Conservation (phyloP, 2,113 vertebrate genomes). For the Mobula birostris region DNA sequence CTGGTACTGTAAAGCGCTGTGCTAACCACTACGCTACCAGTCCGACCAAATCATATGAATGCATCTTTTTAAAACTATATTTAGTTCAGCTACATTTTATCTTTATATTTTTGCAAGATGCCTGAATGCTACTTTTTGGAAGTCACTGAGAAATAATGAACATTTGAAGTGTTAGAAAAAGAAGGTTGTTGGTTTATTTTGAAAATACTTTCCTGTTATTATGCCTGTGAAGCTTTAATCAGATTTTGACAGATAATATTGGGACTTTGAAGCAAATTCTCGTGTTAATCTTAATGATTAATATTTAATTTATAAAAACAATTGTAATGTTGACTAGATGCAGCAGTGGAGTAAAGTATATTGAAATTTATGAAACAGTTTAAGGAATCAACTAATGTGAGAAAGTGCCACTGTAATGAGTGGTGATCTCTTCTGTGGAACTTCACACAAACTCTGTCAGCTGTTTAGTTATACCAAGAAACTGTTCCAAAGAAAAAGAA, state of each 20-base stretch:
- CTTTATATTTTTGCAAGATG: background rate
- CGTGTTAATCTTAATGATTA: background rate
- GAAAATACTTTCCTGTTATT: background rate
- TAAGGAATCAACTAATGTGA: background rate
- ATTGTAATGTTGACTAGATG: background rate
- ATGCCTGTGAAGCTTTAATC: background rate
- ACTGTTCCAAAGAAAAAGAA: background rate
- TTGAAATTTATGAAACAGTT: background rate
- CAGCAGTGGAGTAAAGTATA: background rate
- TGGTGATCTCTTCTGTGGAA: background rate
- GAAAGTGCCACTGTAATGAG: background rate
- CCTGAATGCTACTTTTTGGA: background rate
- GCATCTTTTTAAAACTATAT: no score
- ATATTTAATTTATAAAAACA: background rate
- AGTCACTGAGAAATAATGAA: background rate
- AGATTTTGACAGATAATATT: background rate
- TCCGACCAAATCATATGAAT: background rate
- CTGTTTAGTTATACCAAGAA: background rate
- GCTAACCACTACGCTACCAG: no score
- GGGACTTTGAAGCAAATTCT: background rate
- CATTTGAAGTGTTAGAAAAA: background rate
- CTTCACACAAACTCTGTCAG: background rate
- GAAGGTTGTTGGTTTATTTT: background rate
- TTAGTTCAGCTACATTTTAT: background rate
- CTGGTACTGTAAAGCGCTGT: no score